Percentiles rank a stretch among this genome's conserved stretches.
Conservation (phyloP, 2,113 vertebrate genomes). For the Vulpes vulpes region DNA sequence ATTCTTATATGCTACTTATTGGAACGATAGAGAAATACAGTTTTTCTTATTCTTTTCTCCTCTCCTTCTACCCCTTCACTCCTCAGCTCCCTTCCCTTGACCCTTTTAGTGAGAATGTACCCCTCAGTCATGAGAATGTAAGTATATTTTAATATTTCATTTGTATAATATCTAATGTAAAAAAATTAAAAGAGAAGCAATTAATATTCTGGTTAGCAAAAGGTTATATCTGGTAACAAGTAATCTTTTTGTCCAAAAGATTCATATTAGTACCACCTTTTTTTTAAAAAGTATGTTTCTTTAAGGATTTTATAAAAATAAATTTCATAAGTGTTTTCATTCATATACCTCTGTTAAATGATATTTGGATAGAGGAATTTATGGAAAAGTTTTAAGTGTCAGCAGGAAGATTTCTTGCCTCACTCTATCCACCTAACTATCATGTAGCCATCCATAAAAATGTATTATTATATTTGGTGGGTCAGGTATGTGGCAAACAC, state of each 20-base stretch:
- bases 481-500: neutral
- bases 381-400: neutral
- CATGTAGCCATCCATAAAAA: neutral
- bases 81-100: neutral
- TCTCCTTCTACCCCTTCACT: neutral
- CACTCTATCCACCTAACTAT: neutral
- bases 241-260: neutral
- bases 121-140: neutral
- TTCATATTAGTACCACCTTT: neutral
- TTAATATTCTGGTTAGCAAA: neutral
- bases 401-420: neutral
- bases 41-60: neutral
- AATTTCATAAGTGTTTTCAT: slow-evolving; percentile 9
- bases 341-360: neutral
- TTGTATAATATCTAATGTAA: neutral
- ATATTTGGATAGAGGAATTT: neutral
- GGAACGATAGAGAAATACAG: neutral
- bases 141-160: slow-evolving; percentile 23
- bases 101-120: neutral
- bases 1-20: slow-evolving; percentile 19
- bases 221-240: neutral
- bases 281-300: slow-evolving; percentile 9
- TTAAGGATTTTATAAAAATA: neutral
- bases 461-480: neutral
- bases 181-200: neutral